Base-by-base conservation (phyloP, 2,797 vertebrate species). In the Meriones psammophilus region DNA sequence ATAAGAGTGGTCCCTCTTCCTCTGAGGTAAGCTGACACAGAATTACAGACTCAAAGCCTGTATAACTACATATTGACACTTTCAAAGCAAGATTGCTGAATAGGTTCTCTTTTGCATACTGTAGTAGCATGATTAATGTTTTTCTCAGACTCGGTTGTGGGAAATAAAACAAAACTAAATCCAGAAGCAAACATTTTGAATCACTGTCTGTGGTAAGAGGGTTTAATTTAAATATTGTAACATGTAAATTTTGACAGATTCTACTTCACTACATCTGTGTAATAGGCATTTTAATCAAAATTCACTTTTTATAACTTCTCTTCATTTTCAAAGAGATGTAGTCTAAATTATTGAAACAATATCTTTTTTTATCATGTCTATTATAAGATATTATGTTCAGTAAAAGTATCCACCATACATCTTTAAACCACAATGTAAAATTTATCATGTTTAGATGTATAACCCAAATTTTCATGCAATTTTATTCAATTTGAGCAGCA, bases 1-100 rank as follows among this genome's bases (percentile, higher is more conserved):
- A 97, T 87, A 99, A 98, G 79, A 97, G 93, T 24, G 97, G 89
- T 5, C 97, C 98, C 85, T 95, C 98, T 22, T 89, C 97, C 42
- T 54, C 79, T 3, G 9, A 15, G 2, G 66, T 1, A 58, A 73
- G 24, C 3, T 39, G 36, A 73, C 18, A 4, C 17, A 62, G 12
- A 50, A 62, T 62, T 42, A 46, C 26, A 76, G 46, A 62, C 7
- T 88, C 9, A 2, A 46, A 15, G 5, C 17, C 28, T 60, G 9
- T 12, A 13, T 76, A 36, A 62, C n/a, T 17, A 50, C 20, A 12
- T 3, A 71, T 13, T 58, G 28, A 60, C 5, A 42, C 6, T 74
- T 42, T 74, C 15, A 42, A 74, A 56, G 22, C 13, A 66, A 68
- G 3, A 1, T 68, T 68, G 33, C 30, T n/a, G 30, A n/a, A 3